A percentile compares a stretch with the other conserved stretches of the same genome.
These are phyloP conservation scores for Sarcophaga peregrina DNA, from an alignment of 1,140 invertebrate genomes.

Conservation along the genomic window DNA sequence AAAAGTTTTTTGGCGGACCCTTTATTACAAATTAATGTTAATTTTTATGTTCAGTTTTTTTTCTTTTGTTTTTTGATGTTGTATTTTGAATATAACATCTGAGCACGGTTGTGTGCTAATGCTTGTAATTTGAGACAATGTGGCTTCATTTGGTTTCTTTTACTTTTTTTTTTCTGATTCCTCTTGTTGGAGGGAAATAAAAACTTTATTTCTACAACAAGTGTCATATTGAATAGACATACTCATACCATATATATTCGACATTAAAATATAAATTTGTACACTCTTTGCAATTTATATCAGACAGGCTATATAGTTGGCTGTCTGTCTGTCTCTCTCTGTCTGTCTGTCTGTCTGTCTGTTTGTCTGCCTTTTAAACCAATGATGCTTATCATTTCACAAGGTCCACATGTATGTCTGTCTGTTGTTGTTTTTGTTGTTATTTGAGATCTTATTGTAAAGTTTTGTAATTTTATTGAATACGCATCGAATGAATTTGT, in stretches of 20 bases:
- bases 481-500: constrained; percentile 44
- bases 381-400: constrained; percentile 39
- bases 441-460: constrained; percentile 38
- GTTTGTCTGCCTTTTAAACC: neutral
- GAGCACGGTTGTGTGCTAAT: neutral
- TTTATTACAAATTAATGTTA: too few relatives aligned
- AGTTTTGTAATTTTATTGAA: constrained; percentile 47
- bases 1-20: too few relatives aligned
- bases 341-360: constrained; percentile 24
- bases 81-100: too few relatives aligned
- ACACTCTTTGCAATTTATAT: neutral
- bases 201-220: constrained; percentile 41
- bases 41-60: too few relatives aligned
- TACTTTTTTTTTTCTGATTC: too few relatives aligned
- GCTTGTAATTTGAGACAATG: constrained; percentile 41
- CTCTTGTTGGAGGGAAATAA: constrained; percentile 31
- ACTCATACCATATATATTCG: neutral
- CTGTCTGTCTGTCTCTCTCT: neutral
- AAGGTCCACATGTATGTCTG: neutral
- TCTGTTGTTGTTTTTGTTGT: constrained; percentile 28
- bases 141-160: constrained; percentile 19
- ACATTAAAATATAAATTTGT: neutral
- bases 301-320: neutral
- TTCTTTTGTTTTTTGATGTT: too few relatives aligned
- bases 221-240: constrained; percentile 38